Conservation (phyloP, 2,797 vertebrate genomes). For the Hypotaenidia okinawae region DNA sequence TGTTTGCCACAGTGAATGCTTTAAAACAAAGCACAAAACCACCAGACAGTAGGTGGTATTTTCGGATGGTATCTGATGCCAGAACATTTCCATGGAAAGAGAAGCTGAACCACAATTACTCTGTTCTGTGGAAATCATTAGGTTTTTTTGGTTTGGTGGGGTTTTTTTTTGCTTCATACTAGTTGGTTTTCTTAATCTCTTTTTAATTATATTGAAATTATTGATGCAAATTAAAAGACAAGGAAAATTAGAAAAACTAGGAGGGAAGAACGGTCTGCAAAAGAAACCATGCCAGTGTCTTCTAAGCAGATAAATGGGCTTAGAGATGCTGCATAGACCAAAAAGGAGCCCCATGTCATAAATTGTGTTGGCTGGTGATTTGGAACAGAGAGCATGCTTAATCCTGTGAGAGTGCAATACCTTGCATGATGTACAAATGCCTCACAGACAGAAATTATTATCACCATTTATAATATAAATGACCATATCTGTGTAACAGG, state of each 20-base stretch:
- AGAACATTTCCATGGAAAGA: background rate
- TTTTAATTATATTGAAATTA: background rate
- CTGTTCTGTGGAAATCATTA: background rate
- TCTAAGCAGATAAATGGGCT: background rate
- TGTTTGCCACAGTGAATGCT: background rate
- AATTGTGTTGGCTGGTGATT: background rate
- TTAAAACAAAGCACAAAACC: background rate
- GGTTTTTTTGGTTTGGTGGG: background rate
- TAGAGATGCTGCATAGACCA: background rate
- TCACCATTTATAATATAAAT: slow-evolving; percentile 43
- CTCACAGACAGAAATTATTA: slow-evolving; percentile 16
- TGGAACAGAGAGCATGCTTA: background rate
- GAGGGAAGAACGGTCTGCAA: background rate
- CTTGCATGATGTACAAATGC: background rate
- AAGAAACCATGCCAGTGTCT: background rate
- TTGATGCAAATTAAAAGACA: background rate
- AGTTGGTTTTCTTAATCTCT: background rate
- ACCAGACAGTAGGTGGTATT: background rate
- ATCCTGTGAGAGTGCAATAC: background rate
- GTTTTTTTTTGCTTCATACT: background rate
- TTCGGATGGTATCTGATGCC: background rate
- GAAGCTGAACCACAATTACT: background rate
- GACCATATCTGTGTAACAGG: background rate
- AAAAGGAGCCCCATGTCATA: background rate
- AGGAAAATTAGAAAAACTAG: background rate